These are phyloP conservation scores for Agrochola macilenta DNA, from an alignment of 2,888 invertebrate genomes.

Conservation along the genomic window DNA sequence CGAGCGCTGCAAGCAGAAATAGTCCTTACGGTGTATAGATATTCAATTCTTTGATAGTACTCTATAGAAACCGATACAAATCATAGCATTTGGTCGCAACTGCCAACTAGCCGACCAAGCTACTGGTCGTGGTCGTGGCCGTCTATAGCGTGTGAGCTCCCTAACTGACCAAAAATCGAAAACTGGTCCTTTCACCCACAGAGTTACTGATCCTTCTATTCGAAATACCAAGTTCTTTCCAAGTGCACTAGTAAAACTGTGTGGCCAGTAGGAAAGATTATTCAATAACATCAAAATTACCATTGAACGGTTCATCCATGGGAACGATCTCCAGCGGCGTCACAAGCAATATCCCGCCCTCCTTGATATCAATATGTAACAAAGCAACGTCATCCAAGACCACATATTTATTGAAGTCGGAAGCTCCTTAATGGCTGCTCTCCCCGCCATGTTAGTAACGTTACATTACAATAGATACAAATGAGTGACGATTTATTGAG, in stretches of 20 bases:
- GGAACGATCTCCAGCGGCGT: conserved; percentile 39
- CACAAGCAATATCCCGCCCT: conserved; percentile 39
- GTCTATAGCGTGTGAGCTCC: too few relatives aligned
- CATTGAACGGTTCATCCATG: conserved; percentile 8
- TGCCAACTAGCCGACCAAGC: too few relatives aligned
- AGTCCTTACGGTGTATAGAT: too few relatives aligned
- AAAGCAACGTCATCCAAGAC: conserved; percentile 46
- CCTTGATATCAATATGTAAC: conserved; percentile 41
- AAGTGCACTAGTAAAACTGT: background rate
- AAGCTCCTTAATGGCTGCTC: conserved; percentile 67
- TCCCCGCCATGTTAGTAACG: conserved; percentile 44
- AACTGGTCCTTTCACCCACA: background rate
- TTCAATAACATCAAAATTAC: conserved; percentile 12
- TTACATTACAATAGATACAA: conserved; percentile 64
- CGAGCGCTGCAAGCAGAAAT: too few relatives aligned
- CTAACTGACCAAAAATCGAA: background rate
- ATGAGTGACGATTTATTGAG: conserved; percentile 65
- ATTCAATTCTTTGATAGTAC: too few relatives aligned
- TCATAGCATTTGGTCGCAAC: too few relatives aligned
- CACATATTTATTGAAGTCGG: conserved; percentile 67
- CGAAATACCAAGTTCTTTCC: background rate
- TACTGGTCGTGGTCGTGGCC: too few relatives aligned
- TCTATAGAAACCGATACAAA: too few relatives aligned
- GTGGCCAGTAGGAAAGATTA: background rate
- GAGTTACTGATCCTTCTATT: background rate